Evolutionary conservation across 1,140 invertebrate species (phyloP), one percentile per base, ranked within the genome.

Genomic region (Dufourea novaeangliae): DNA sequence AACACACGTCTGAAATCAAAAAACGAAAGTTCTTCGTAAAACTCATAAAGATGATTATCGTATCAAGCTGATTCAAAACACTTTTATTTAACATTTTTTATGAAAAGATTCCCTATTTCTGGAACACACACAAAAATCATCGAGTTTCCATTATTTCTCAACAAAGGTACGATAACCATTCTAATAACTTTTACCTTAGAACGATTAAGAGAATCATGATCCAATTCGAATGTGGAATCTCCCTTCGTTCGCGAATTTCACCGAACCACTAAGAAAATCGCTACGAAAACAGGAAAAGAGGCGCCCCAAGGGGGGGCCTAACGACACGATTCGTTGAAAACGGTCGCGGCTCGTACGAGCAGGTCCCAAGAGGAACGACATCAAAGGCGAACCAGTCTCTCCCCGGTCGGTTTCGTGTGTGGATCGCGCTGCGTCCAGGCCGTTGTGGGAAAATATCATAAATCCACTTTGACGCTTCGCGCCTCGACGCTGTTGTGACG

Each of bases 381-480:
- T 90, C 89, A 90, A 90, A 89, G 88, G 75, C 68, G 72, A n/a
- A 70, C 69, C 75, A 50, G 34, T 56, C 63, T 27, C 74, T 67
- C 41, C 50, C 62, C 50, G 59, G 46, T 39, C 46, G 61, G 29
- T n/a, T n/a, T n/a, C n/a, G n/a, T n/a, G n/a, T n/a, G n/a, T 17
- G 29, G 17, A 6, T 52, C 57, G 64, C 52, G 56, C 34, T n/a
- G 64, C 41, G 37, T 17, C 12, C 6, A 5, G 66, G 72, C 85
- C 86, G 76, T n/a, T n/a, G 66, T 84, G 79, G 86, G 83, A 90
- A 89, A 90, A 90, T 90, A 90, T 87, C 86, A 90, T 90, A 90
- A 90, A 90, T 90, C 86, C 86, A 87, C 88, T 90, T 90, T 90
- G 87, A 90, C 89, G 89, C 81, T 89, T 90, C 84, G 85, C 89